Conservation (phyloP, 2,888 invertebrate species). For the Leucozona laternaria region DNA sequence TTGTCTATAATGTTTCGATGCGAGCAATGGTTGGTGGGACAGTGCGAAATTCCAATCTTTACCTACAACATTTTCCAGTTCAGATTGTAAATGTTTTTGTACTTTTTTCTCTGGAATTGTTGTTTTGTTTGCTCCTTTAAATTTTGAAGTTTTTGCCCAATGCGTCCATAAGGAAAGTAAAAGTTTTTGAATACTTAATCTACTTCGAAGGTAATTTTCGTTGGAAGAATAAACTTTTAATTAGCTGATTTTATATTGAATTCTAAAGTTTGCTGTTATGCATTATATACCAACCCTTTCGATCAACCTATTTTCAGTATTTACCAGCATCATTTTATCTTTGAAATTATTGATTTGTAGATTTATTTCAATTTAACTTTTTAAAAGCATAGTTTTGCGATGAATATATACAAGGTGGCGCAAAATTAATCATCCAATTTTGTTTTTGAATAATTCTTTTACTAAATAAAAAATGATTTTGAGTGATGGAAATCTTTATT, state of each 20-base stretch:
- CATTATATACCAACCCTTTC: neutral
- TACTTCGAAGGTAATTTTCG: slow-evolving; percentile 18
- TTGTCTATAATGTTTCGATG: slow-evolving; percentile 26
- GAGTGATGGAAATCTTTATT: too few relatives aligned
- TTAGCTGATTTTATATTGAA: slow-evolving; percentile 31
- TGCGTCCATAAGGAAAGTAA: neutral
- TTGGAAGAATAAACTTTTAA: slow-evolving; percentile 18
- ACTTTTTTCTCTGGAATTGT: neutral
- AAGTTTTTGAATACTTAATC: slow-evolving; percentile 47
- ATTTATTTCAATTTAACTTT: neutral
- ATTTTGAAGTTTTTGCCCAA: neutral
- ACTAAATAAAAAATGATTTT: too few relatives aligned
- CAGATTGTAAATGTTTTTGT: slow-evolving; percentile 8
- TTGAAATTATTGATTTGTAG: neutral
- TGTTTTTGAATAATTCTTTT: too few relatives aligned
- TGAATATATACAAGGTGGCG: too few relatives aligned
- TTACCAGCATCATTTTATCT: neutral
- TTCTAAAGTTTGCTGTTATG: neutral
- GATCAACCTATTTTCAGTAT: neutral
- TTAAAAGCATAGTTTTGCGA: neutral
- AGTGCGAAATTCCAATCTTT: slow-evolving; percentile 15
- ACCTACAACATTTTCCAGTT: slow-evolving; percentile 13
- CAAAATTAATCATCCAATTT: too few relatives aligned
- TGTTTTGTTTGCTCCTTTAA: neutral
- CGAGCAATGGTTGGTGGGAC: neutral